Evolutionary conservation across 2,113 vertebrate species (phyloP).

Genomic region (Chionomys nivalis): DNA sequence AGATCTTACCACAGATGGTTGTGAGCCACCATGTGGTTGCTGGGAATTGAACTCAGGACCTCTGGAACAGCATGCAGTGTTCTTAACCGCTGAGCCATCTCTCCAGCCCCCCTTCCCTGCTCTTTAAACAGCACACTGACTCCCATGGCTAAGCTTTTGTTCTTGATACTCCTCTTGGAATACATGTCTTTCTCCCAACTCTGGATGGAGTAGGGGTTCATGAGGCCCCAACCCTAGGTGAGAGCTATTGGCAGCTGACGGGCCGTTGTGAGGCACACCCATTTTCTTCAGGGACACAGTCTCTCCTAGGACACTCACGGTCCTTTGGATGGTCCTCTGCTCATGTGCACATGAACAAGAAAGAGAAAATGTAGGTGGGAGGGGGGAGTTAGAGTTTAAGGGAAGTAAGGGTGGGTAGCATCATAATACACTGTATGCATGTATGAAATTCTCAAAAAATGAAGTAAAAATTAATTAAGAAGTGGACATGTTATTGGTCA

Average conservation of each 20-base stretch:
- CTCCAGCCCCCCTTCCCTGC: not conserved
- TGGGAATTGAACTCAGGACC: too few relatives aligned
- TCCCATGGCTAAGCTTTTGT: constrained; percentile 2
- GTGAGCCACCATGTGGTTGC: too few relatives aligned
- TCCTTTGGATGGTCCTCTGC: not conserved
- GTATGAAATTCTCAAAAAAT: not conserved
- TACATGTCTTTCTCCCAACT: constrained; percentile 2
- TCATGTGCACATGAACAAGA: not conserved
- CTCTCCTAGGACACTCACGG: not conserved
- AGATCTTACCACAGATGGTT: too few relatives aligned
- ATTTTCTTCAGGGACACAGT: not conserved
- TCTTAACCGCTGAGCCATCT: too few relatives aligned
- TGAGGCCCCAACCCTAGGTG: not conserved
- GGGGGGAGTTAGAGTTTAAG: not conserved
- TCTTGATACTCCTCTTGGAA: not conserved
- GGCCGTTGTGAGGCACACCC: not conserved
- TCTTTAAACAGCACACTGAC: not conserved
- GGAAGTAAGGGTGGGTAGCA: not conserved
- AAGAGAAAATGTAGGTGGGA: not conserved
- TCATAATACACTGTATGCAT: not conserved
- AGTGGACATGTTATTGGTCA: not conserved
- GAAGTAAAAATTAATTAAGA: not conserved
- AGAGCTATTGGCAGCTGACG: not conserved
- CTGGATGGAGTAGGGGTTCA: not conserved
- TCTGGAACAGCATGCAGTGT: too few relatives aligned